Conservation (phyloP, 2,113 vertebrate genomes). For the Panthera uncia region DNA sequence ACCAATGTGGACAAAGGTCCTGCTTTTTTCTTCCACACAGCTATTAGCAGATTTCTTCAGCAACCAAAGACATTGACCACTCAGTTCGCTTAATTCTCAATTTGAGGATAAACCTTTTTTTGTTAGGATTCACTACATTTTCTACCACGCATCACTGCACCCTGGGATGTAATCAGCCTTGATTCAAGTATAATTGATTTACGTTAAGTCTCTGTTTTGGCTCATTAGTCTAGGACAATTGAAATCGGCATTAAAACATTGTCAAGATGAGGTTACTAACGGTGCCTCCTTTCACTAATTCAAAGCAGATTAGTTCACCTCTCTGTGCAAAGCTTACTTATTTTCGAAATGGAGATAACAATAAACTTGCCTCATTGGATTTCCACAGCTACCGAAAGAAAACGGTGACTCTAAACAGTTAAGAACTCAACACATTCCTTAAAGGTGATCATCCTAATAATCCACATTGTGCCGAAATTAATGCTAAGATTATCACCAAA, state of each 20-base stretch:
- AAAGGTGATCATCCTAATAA: not conserved
- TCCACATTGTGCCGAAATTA: not conserved
- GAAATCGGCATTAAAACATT: constrained; percentile 36
- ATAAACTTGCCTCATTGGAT: not conserved
- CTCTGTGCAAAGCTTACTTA: not conserved
- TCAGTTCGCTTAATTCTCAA: constrained; percentile 1
- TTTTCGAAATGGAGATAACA: constrained; percentile 35
- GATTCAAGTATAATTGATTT: constrained; percentile 54
- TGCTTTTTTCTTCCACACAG: not conserved
- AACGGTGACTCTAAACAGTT: not conserved
- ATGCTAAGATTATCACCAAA: not conserved
- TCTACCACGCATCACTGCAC: not conserved
- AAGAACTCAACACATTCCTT: not conserved
- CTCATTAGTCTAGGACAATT: constrained; percentile 46
- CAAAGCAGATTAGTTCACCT: constrained; percentile 20
- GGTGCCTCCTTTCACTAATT: constrained; percentile 34
- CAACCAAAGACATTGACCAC: not conserved
- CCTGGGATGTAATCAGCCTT: constrained; percentile 39
- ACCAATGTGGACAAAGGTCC: not conserved
- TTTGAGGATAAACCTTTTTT: constrained; percentile 40
- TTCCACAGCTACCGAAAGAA: not conserved
- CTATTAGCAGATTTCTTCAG: constrained; percentile 46
- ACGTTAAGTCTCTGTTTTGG: constrained; percentile 38
- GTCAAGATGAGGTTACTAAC: constrained; percentile 45
- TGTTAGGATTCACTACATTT: constrained; percentile 50